phyloP scores from a whole-genome alignment of 2,113 vertebrate species.

The Microcebus griseorufus region DNA sequence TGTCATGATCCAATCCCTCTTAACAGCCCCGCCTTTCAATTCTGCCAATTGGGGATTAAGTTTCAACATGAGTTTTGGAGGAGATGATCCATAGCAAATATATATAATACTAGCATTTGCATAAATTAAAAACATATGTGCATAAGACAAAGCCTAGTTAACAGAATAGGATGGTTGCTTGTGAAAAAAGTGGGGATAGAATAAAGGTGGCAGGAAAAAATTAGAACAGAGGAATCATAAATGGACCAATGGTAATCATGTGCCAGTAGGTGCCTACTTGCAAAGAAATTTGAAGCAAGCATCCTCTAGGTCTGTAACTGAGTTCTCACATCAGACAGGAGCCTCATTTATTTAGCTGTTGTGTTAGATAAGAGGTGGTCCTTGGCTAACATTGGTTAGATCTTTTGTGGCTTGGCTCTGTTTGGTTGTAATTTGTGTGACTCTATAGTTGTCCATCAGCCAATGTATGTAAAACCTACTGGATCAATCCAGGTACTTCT shows the following conservation, averaged over 20 bases:
- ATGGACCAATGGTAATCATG: not conserved
- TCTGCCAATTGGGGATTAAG: not conserved
- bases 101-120: not conserved
- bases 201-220: not conserved
- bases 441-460: not conserved
- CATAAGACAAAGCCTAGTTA: not conserved
- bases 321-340: not conserved
- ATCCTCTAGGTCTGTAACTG: not conserved
- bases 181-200: not conserved
- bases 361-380: not conserved
- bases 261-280: not conserved
- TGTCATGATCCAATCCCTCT: not conserved
- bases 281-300: not conserved
- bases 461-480: not conserved
- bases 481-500: not conserved
- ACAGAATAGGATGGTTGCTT: not conserved
- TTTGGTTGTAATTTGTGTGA: not conserved
- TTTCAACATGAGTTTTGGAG: not conserved
- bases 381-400: not conserved
- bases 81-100: not conserved
- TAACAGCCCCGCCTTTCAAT: not conserved
- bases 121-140: not conserved
- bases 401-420: not conserved
- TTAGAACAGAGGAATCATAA: not conserved
- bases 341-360: not conserved